Percentiles rank a stretch among this genome's conserved stretches.
phyloP scores from a whole-genome alignment of 2,797 vertebrate genomes.

The Sebastiscus albofasciatus region DNA sequence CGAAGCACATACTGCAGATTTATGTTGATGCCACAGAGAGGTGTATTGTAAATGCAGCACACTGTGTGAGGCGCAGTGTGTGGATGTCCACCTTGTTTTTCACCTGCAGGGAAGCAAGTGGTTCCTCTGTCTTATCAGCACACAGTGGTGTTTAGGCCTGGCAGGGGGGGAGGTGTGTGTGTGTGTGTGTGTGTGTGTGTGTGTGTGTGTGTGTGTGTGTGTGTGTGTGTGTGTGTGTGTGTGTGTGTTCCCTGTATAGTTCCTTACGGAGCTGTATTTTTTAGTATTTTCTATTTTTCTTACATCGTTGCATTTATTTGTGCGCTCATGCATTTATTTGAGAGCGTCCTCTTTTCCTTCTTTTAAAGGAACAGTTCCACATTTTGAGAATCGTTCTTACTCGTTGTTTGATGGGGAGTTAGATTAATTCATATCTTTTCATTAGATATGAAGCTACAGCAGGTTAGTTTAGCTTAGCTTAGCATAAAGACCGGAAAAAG shows the following conservation, averaged over 20 bases:
- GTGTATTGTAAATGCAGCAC: conserved; percentile 54
- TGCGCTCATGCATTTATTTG: neutral
- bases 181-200: neutral
- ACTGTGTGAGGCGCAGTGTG: conserved; percentile 24
- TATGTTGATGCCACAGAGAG: conserved; percentile 58
- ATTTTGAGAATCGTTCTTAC: neutral
- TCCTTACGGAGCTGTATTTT: neutral
- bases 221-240: neutral
- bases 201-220: neutral
- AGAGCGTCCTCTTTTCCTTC: neutral
- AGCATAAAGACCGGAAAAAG: neutral
- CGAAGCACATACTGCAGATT: conserved; percentile 46
- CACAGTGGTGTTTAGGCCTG: conserved; percentile 50
- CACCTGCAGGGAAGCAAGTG: conserved; percentile 56
- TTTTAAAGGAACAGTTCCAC: neutral
- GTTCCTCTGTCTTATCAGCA: conserved; percentile 61
- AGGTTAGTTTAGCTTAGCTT: neutral
- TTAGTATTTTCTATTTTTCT: neutral
- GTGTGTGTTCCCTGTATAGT: neutral
- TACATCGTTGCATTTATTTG: neutral
- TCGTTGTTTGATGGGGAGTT: neutral
- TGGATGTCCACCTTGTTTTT: conserved; percentile 59
- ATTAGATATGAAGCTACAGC: neutral
- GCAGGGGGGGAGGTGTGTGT: conserved; percentile 1
- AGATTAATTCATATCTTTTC: neutral